phyloP scores from a whole-genome alignment of 2,113 vertebrate species.

The Ammodytes marinus region DNA sequence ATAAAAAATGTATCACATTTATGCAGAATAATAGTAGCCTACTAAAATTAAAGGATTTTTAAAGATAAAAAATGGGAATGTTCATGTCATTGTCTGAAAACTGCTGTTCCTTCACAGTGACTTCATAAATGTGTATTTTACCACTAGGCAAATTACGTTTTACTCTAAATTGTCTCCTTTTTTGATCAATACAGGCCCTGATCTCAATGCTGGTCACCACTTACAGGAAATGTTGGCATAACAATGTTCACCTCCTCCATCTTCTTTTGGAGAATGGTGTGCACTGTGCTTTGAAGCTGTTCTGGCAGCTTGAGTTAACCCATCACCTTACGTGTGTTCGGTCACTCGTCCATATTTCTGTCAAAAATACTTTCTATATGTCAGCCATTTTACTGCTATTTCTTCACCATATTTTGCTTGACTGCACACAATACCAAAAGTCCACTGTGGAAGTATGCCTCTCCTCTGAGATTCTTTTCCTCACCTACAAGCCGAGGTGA shows the following conservation, averaged over 20 bases:
- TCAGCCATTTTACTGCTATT: slow-evolving; percentile 5
- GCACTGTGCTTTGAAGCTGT: background rate
- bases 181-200: background rate
- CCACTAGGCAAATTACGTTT: background rate
- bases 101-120: background rate
- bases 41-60: background rate
- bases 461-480: slow-evolving; percentile 20
- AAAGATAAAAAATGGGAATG: background rate
- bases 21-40: background rate
- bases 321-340: background rate
- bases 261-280: background rate
- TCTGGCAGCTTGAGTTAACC: background rate
- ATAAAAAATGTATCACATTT: background rate
- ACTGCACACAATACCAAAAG: slow-evolving; percentile 25
- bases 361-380: slow-evolving; percentile 9
- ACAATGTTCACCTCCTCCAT: background rate
- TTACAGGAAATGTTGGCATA: background rate
- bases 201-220: background rate
- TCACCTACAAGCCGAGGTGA: slow-evolving; percentile 1
- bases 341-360: slow-evolving; percentile 6
- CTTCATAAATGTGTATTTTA: background rate
- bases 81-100: background rate
- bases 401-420: slow-evolving; percentile 14
- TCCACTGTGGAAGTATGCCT: slow-evolving; percentile 11
- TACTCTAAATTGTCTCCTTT: background rate